phyloP scores from a whole-genome alignment of 2,888 invertebrate species.

The Eulithis prunata region DNA sequence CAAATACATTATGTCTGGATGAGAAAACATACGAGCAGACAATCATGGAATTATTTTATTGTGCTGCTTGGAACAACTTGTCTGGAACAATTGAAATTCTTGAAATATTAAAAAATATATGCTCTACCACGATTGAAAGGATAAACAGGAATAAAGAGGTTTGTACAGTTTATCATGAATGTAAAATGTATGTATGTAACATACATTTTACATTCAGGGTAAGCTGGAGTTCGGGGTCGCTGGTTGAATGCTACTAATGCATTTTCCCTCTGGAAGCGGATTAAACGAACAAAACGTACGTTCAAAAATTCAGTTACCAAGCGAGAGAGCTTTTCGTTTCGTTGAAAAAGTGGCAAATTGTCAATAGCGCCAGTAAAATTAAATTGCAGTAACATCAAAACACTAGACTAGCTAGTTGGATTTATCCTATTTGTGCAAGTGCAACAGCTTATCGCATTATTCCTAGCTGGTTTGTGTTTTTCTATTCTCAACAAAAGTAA shows the following conservation, averaged over 20 bases:
- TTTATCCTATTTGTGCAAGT: constrained; percentile 15
- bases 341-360: constrained; percentile 17
- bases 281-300: constrained; percentile 32
- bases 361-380: constrained; percentile 4
- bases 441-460: constrained; percentile 2
- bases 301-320: constrained; percentile 16
- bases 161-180: too few relatives aligned
- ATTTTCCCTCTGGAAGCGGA: constrained; percentile 35
- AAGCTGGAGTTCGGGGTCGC: constrained; percentile 30
- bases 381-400: constrained; percentile 3
- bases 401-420: not conserved
- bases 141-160: too few relatives aligned
- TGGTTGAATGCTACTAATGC: constrained; percentile 35
- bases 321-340: constrained; percentile 18
- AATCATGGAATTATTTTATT: too few relatives aligned
- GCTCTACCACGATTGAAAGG: constrained; percentile 31
- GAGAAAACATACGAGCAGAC: too few relatives aligned
- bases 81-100: too few relatives aligned
- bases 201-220: constrained; percentile 44
- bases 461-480: too few relatives aligned
- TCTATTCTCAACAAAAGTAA: too few relatives aligned
- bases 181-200: too few relatives aligned
- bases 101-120: constrained; percentile 24
- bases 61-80: too few relatives aligned
- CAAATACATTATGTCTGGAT: constrained; percentile 6